Base-by-base conservation (phyloP, 92 coral and sea anemone genomes). In the Desmophyllum pertusum region DNA sequence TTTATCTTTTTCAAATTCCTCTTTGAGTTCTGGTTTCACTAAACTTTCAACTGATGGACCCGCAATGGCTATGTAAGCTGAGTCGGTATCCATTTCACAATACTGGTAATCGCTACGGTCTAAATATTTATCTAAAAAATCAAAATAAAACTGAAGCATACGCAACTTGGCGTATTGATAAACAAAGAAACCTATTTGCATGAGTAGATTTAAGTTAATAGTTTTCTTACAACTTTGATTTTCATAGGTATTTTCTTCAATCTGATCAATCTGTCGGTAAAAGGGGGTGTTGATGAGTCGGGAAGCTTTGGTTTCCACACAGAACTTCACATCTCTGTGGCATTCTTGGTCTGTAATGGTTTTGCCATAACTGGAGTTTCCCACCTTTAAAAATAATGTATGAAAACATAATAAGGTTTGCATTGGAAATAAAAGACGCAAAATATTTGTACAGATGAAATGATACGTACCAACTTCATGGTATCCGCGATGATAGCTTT, bases 101-200 rank as follows among this genome's bases (percentile, higher is more conserved):
- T 27, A 9, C 33, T 67, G 43, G 14, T 5, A 67, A 33, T 33
- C 42, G 30, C 3, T 4, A 3, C 68, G 1, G 4, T 23, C 10
- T 10, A 62, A 19, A 68, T 68, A 15, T 7, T 10, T 37, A 68
- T 36, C 73, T 10, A 68, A 10, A 43, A 35, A 68, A 25, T 25
- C 64, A 57, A 35, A 85, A 43, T 90, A 90, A 70, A 86, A 90
- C 51, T 90, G 42, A 6, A 89, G 64, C 87, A 89, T 85, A 0
- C 90, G 62, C 7, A 80, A 43, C 57, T 89, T 89, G 1, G 92
- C 89, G 63, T 89, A 50, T 43, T 84, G 89, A 63, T 89, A 89
- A 48, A 89, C 93, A 31, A 89, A 89, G 73, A 83, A 33, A 5
- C 81, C 76, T 39, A 68, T 23, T 36, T 68, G 73, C 31, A 68